Evolutionary conservation across 2,797 vertebrate genomes (phyloP), one percentile per base, ranked within the genome.

Genomic region (Crax fasciolata): DNA sequence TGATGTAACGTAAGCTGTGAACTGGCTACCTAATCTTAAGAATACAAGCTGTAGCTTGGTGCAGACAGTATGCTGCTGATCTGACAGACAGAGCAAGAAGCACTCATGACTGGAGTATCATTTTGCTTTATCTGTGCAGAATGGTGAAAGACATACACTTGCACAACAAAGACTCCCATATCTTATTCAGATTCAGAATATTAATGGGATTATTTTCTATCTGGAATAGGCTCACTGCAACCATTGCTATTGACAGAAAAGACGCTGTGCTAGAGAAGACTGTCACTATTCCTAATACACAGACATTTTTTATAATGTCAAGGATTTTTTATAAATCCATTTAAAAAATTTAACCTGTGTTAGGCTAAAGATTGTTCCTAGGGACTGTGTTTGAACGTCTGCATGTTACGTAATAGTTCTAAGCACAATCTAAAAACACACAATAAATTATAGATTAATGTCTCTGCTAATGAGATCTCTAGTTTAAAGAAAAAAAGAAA

Each of bases 131-230:
- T 35, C 51, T 58, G 39, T 48, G 44, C 54, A 54, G 49, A 12
- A 9, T 2, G 28, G 20, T 7, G 14, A 77, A 75, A 63, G 19
- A 51, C 23, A 38, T 1, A 43, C 11, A 54, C 25, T 20, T 30
- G n/a, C 30, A 21, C 48, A 66, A 8, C 39, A 23, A 10, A 43
- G 24, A 41, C 17, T 59, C 16, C 32, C 27, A 18, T 1, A 41
- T 35, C 86, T 84, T 57, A 54, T 65, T 95, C 39, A 61, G 49
- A 90, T 93, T 63, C 63, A 76, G 67, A 78, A 57, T 79, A 79
- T 5, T 24, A 27, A 76, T 6, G 13, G 49, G 48, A 63, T 63
- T 67, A 62, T 79, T 94, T 93, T 75, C 71, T 57, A 28, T 44
- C 67, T 76, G n/a, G 52, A 84, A 79, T 3, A 66, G 46, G 35